Conservation (phyloP, 30 jellyfish, hydroid and myxozoan genomes). For the Aurelia sp. region DNA sequence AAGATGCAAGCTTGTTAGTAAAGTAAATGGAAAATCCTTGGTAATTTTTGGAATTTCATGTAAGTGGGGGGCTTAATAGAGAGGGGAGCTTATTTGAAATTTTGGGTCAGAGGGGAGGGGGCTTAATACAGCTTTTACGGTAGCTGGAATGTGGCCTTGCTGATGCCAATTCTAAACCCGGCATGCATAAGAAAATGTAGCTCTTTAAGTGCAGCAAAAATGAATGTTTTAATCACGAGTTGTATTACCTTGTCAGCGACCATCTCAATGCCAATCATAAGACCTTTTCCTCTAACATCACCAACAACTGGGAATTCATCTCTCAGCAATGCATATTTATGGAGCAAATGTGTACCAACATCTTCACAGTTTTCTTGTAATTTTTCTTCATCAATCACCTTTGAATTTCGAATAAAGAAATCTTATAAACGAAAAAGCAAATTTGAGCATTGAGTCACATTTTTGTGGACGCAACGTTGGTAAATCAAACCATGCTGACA, state of each 20-base stretch:
- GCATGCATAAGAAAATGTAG: too few species aligned
- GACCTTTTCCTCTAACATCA: conserved; percentile 95
- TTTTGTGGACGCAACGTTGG: background rate
- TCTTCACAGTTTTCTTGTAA: conserved; percentile 77
- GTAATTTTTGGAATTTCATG: too few species aligned
- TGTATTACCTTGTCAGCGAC: conserved; percentile 82
- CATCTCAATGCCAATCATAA: conserved; percentile 93
- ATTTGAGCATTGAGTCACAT: background rate
- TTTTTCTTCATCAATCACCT: conserved; percentile 91
- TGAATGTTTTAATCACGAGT: background rate
- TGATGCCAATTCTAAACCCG: too few species aligned
- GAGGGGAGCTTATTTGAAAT: too few species aligned
- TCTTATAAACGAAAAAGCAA: background rate
- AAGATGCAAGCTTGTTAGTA: too few species aligned
- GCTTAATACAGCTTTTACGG: too few species aligned
- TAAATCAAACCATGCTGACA: too few species aligned
- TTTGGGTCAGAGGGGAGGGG: too few species aligned
- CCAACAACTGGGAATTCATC: conserved; percentile 90
- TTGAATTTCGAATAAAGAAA: background rate
- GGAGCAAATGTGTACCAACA: conserved; percentile 78
- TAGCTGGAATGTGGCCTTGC: too few species aligned
- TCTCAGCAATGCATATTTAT: conserved; percentile 66
- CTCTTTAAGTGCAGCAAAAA: too few species aligned
- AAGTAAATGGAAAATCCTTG: too few species aligned
- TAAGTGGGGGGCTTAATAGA: too few species aligned